Percentiles rank a stretch among this genome's conserved stretches.
phyloP scores from a whole-genome alignment of 2,113 vertebrate species.

The Beaufortia kweichowensis region DNA sequence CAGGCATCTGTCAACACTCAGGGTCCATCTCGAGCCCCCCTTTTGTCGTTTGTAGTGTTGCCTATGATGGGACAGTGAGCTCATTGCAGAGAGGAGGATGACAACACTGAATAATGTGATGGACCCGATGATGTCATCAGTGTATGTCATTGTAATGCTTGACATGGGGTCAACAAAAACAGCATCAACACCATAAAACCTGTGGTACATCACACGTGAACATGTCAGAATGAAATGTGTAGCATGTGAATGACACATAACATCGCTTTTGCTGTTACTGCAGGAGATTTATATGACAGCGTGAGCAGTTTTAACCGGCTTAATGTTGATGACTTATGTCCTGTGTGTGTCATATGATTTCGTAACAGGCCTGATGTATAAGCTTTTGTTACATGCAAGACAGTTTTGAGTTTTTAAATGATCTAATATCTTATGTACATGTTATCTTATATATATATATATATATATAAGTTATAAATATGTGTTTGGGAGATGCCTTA shows the following conservation, averaged over 20 bases:
- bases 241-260: neutral
- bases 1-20: conserved; percentile 36
- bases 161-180: neutral
- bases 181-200: neutral
- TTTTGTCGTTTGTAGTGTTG: conserved; percentile 27
- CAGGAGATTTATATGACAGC: neutral
- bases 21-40: conserved; percentile 31
- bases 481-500: too few relatives aligned
- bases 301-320: neutral
- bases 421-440: too few relatives aligned
- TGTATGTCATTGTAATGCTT: conserved; percentile 19
- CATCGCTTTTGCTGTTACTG: neutral
- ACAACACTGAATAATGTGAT: conserved; percentile 27
- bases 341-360: neutral
- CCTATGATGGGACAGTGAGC: conserved; percentile 25
- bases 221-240: neutral
- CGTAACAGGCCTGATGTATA: neutral
- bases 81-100: conserved; percentile 10
- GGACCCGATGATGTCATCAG: conserved; percentile 37
- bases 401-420: too few relatives aligned
- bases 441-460: too few relatives aligned
- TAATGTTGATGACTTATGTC: neutral
- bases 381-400: neutral
- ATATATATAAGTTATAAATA: too few relatives aligned
- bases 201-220: neutral